phyloP scores from a whole-genome alignment of 92 coral and sea anemone species.

The Epizoanthus scotinus region DNA sequence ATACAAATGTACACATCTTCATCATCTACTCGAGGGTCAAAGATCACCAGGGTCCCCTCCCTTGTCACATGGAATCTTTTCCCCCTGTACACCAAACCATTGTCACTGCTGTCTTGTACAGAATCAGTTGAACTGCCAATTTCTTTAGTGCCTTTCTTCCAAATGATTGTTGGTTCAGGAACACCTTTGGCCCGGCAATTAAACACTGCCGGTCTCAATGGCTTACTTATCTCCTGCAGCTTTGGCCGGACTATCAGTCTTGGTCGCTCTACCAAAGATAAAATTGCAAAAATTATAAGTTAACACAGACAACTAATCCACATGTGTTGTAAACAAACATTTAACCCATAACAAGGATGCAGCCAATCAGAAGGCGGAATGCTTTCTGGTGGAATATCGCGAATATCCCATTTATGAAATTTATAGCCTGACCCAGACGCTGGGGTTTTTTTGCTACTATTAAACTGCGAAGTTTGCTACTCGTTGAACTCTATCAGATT shows the following conservation, averaged over 20 bases:
- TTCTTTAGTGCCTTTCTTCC: constrained; percentile 64
- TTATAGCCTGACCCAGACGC: too few species aligned
- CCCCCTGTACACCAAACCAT: constrained; percentile 68
- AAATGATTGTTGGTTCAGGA: constrained; percentile 70
- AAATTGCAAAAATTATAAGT: too few species aligned
- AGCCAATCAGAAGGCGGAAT: too few species aligned
- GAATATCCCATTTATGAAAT: too few species aligned
- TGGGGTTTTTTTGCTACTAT: too few species aligned
- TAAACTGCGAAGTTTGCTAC: too few species aligned
- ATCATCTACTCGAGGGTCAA: constrained; percentile 76
- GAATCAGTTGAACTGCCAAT: constrained; percentile 54
- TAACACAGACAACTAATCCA: too few species aligned
- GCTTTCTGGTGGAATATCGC: too few species aligned
- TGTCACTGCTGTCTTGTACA: constrained; percentile 59
- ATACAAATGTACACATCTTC: constrained; percentile 69
- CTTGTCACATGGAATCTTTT: constrained; percentile 73
- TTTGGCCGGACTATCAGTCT: constrained; percentile 59
- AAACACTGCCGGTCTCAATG: constrained; percentile 70
- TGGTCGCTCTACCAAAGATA: constrained; percentile 62
- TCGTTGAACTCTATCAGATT: too few species aligned
- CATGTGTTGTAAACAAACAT: too few species aligned
- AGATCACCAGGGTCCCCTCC: constrained; percentile 77
- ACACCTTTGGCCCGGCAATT: constrained; percentile 74
- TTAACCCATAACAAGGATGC: too few species aligned
- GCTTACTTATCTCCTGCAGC: constrained; percentile 61